Conservation (phyloP, 2,113 vertebrate species). For the Trachemys scripta region DNA sequence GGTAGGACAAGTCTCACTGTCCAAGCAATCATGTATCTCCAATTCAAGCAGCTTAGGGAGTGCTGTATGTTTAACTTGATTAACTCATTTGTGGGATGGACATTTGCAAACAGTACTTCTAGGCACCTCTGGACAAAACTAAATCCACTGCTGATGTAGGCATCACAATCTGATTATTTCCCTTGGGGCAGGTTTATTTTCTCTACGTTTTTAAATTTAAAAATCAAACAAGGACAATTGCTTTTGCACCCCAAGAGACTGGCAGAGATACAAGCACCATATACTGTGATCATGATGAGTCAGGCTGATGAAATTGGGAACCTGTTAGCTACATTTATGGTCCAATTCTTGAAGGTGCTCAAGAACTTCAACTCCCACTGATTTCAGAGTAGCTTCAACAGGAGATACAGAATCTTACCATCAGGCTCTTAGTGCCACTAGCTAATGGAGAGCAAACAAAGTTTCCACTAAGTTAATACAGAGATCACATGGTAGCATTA, state of each 20-base stretch:
- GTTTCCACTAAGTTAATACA: background rate
- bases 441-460: background rate
- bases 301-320: fast-evolving
- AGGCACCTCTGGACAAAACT: background rate
- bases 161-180: background rate
- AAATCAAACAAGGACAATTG: background rate
- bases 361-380: fast-evolving
- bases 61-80: background rate
- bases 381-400: too few species aligned
- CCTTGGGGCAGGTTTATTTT: background rate
- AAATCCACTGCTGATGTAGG: background rate
- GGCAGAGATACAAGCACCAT: fast-evolving
- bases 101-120: fast-evolving
- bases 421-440: background rate
- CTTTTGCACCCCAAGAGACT: background rate
- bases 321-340: background rate
- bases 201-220: background rate
- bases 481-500: background rate
- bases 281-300: fast-evolving
- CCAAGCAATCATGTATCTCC: background rate
- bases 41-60: background rate
- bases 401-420: fast-evolving
- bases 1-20: fast-evolving
- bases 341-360: background rate
- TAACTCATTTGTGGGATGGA: background rate